Base-by-base conservation (phyloP, 2,113 vertebrate species). In the Aldabrachelys gigantea region DNA sequence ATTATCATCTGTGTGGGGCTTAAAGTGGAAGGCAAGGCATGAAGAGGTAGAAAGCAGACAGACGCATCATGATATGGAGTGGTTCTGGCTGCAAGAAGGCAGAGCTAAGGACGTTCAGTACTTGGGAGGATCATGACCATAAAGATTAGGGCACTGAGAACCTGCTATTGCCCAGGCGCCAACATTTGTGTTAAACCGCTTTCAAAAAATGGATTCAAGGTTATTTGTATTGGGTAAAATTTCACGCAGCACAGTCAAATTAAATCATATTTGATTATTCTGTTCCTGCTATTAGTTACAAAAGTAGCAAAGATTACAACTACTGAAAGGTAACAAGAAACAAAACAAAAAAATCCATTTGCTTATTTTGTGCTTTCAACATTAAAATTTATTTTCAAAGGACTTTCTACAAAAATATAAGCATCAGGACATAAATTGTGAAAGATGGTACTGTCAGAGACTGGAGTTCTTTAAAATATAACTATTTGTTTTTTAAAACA, bases 391-490 rank as follows among this genome's bases (percentile, higher is more conserved):
- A 41, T 29, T 76, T 54, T 38, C 76, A 62, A 93, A 65, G 2
- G 2, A 0, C 1, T 50, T 57, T 56, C 65, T 47, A 47, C 4
- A 89, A 10, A 35, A 10, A 90, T 16, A 69, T 4, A 2, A 4
- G 29, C 56, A 25, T 44, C 87, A 86, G 49, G 80, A 90, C 5
- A 90, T 3, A 6, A 41, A 54, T 80, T 88, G 86, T 56, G 87
- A 91, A 92, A 92, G 27, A 1, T 49, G 84, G 38, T 6, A 1
- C 72, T 59, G 76, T 72, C 2, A 10, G 90, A 94, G 94, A 94
- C 54, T 52, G 14, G 52, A 76, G 52, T 95, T 38, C 50, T 84
- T 92, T 27, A 85, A 95, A 94, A 92, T 49, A 50, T 5, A 90
- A 65, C 56, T 90, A 78, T 29, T 82, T 90, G 88, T 94, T 88